Conservation (phyloP, 2,113 vertebrate genomes). For the Alaudala cheleensis region DNA sequence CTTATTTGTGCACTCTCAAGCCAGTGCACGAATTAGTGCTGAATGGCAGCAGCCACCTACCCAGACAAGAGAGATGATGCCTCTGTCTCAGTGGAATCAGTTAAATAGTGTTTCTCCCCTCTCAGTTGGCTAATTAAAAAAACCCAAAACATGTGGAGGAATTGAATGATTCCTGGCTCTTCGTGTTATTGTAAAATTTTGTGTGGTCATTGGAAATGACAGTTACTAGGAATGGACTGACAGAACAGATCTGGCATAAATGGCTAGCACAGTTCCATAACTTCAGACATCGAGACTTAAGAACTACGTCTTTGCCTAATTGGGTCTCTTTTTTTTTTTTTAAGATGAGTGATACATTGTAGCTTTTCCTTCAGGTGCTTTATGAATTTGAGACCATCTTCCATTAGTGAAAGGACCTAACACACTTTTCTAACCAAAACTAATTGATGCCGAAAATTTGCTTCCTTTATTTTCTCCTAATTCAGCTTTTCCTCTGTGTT, state of each 20-base stretch:
- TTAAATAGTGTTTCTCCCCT: background rate
- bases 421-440: background rate
- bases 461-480: background rate
- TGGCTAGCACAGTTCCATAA: background rate
- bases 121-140: background rate
- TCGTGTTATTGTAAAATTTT: background rate
- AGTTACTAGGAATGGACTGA: background rate
- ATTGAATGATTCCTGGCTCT: background rate
- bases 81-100: background rate
- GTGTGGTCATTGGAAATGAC: background rate
- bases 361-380: background rate
- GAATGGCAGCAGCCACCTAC: background rate
- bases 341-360: background rate
- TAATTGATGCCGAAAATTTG: background rate
- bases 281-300: background rate
- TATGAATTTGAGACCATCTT: background rate
- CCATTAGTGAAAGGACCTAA: background rate
- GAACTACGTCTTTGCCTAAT: background rate
- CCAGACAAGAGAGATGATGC: background rate
- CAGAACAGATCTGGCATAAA: background rate
- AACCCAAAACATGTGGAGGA: background rate
- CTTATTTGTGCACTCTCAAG: background rate
- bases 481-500: background rate
- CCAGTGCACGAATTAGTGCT: fast-evolving
- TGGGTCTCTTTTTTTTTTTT: background rate